A percentile compares a stretch with the other conserved stretches of the same genome.
These are phyloP conservation scores for Phyto melanocephala DNA, from an alignment of 2,888 invertebrate species.

Conservation along the genomic window DNA sequence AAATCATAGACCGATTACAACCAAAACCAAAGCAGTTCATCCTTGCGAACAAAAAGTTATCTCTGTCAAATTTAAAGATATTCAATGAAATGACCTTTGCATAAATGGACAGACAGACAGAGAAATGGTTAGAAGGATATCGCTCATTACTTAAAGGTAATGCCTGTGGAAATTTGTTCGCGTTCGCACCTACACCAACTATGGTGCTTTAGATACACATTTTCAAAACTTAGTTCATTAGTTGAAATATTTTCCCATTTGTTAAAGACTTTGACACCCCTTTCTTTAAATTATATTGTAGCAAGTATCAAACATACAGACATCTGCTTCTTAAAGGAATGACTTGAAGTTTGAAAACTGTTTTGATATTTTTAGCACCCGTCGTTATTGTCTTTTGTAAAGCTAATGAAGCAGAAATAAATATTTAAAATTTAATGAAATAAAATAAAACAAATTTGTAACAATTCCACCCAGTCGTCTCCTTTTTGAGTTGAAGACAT, in stretches of 20 bases:
- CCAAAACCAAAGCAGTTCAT: no score
- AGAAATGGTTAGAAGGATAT: no score
- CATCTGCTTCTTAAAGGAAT: neutral
- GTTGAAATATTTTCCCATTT: neutral
- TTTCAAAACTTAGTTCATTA: no score
- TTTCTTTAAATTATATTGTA: neutral
- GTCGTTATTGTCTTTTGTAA: slow-evolving; percentile 12
- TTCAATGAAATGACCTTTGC: no score
- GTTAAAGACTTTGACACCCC: neutral
- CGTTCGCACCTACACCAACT: no score
- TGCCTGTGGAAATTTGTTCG: no score
- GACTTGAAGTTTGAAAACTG: slow-evolving; percentile 6
- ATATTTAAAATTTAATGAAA: slow-evolving; percentile 20
- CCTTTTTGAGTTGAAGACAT: slow-evolving; percentile 6
- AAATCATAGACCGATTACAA: no score
- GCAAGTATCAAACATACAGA: neutral
- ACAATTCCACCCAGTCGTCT: neutral
- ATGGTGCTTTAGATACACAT: no score
- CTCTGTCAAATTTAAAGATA: no score
- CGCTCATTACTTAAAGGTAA: no score
- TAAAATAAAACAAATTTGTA: neutral
- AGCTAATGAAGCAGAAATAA: slow-evolving; percentile 54
- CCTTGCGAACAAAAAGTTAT: no score
- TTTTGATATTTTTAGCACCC: neutral
- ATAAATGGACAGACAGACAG: no score